phyloP scores from a whole-genome alignment of 2,113 vertebrate genomes.

The Acinonyx jubatus region DNA sequence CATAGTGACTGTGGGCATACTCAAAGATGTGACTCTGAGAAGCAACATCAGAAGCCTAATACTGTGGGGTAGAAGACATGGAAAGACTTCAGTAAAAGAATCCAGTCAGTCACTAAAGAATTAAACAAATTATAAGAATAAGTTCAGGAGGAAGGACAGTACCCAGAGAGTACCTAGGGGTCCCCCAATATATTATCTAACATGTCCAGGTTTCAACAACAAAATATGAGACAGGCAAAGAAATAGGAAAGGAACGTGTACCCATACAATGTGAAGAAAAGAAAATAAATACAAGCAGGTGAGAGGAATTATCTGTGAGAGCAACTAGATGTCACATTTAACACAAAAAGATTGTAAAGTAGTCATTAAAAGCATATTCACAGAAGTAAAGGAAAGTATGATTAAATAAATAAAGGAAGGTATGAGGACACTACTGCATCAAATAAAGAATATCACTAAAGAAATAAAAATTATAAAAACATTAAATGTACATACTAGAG shows the following conservation, averaged over 20 bases:
- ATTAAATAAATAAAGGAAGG: neutral
- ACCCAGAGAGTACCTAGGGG: neutral
- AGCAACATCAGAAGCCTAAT: too few species aligned
- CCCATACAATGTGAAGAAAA: rapidly evolving
- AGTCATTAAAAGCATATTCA: neutral
- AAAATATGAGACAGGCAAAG: neutral
- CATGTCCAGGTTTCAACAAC: neutral
- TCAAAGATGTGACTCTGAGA: neutral
- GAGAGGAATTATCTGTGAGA: neutral
- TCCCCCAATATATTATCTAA: neutral
- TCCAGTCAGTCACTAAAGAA: neutral
- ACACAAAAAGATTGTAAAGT: neutral
- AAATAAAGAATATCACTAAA: neutral
- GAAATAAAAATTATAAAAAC: neutral
- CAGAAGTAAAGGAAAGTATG: neutral
- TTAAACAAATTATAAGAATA: neutral
- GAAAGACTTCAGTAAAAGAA: neutral
- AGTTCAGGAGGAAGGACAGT: neutral
- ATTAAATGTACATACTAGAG: neutral
- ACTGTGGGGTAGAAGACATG: neutral
- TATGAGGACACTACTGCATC: neutral
- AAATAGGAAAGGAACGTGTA: neutral
- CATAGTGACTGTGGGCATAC: neutral
- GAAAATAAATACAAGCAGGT: neutral
- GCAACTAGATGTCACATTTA: neutral